phyloP scores from a whole-genome alignment of 2,113 vertebrate genomes.

The Paramisgurnus dabryanus region DNA sequence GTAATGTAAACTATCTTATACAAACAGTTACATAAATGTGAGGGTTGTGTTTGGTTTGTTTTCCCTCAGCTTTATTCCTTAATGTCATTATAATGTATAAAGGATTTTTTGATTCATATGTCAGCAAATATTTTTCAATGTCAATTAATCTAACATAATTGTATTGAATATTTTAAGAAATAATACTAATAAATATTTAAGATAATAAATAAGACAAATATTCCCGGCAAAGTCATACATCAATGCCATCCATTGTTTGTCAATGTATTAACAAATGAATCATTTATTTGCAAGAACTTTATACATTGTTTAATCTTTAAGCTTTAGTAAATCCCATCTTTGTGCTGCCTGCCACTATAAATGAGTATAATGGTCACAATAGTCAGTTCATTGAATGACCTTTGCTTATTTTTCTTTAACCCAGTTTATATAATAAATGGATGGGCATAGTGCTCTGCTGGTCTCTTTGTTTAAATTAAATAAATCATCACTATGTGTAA shows the following conservation, averaged over 20 bases:
- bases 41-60: conserved; percentile 10
- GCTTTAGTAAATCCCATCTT: conserved; percentile 1
- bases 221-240: conserved; percentile 11
- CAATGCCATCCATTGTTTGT: background rate
- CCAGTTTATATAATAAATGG: background rate
- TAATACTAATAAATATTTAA: too few species aligned
- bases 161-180: too few species aligned
- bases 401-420: background rate
- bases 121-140: too few species aligned
- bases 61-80: background rate
- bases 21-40: background rate
- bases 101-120: too few species aligned
- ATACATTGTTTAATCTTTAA: conserved; percentile 25
- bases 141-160: too few species aligned
- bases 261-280: conserved; percentile 17
- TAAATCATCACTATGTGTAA: background rate
- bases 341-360: background rate
- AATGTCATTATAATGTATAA: too few species aligned
- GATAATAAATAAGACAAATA: too few species aligned
- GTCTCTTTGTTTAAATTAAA: conserved; percentile 23
- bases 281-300: background rate
- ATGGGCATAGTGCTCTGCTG: conserved; percentile 18
- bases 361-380: conserved; percentile 13
- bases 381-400: background rate
- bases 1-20: background rate